Evolutionary conservation across 2,113 vertebrate genomes (phyloP), one percentile per base, ranked within the genome.

Genomic region (Nerophis lumbriciformis): DNA sequence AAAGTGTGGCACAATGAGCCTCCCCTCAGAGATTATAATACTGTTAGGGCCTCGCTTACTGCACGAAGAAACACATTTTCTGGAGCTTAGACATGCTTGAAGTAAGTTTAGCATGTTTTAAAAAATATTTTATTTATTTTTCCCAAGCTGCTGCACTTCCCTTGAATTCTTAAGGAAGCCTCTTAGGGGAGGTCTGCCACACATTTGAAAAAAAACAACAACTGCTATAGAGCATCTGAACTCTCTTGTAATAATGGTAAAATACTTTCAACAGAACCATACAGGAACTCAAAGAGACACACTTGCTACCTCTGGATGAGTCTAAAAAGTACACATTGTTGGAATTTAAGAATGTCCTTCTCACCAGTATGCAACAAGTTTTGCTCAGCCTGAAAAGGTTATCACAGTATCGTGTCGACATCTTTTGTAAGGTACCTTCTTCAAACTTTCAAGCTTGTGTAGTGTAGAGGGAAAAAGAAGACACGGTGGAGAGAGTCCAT

Each of bases 251-350:
- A 1, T 57, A 37, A 37, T 8, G 35, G 15, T 54, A 15, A 54
- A 15, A 37, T n/a, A 13, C 67, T 48, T 55, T 66, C 65, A 45
- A 64, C 77, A 94, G 93, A 39, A 72, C 89, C 11, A 77, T 88
- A 57, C 90, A 92, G 69, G 90, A 94, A 54, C 55, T 94, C 6
- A 80, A 65, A 19, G 69, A 48, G 42, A 81, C 87, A 28, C 79
- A 78, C 36, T 87, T 84, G 89, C 80, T 93, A 5, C 92, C 91
- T 1, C 81, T 65, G 48, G 88, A 89, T 8, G 65, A 47, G 2
- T 72, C 72, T 39, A 67, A 19, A 59, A 79, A 72, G 39, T 91
- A 84, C 61, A 85, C 84, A 1, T 68, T 94, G 21, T 19, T 8
- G 1, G 90, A 92, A 10, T 90, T 94, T 38, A 72, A 84, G 35